phyloP scores from a whole-genome alignment of 2,113 vertebrate species.

The Hoplias malabaricus region DNA sequence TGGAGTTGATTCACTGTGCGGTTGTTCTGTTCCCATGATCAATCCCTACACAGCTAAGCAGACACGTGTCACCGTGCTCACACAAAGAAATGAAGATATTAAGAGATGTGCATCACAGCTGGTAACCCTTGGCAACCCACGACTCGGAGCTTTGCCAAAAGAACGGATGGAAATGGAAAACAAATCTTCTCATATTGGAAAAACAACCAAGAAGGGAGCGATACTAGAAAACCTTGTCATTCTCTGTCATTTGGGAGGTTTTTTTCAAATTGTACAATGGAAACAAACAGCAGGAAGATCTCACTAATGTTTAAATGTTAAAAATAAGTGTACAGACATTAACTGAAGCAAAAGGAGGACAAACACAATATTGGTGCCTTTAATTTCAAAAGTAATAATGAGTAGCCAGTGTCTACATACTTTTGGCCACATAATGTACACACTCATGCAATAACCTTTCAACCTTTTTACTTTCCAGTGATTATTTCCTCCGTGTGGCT shows the following conservation, averaged over 20 bases:
- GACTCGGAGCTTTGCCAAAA: slow-evolving; percentile 54
- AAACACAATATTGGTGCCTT: no score
- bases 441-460: no score
- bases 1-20: slow-evolving; percentile 14
- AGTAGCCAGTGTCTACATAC: no score
- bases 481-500: no score
- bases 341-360: no score
- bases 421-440: no score
- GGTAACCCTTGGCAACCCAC: neutral
- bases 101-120: neutral
- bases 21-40: slow-evolving; percentile 2
- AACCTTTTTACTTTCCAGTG: no score
- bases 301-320: no score
- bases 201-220: neutral
- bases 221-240: neutral
- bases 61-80: neutral
- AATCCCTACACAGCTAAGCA: neutral
- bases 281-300: neutral
- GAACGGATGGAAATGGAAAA: neutral
- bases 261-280: neutral
- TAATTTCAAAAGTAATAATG: no score
- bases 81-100: neutral
- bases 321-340: no score
- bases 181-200: neutral
- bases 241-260: no score